Evolutionary conservation across 2,888 invertebrate genomes (phyloP), one percentile per base, ranked within the genome.

Genomic region (Parascotia fuliginaria): DNA sequence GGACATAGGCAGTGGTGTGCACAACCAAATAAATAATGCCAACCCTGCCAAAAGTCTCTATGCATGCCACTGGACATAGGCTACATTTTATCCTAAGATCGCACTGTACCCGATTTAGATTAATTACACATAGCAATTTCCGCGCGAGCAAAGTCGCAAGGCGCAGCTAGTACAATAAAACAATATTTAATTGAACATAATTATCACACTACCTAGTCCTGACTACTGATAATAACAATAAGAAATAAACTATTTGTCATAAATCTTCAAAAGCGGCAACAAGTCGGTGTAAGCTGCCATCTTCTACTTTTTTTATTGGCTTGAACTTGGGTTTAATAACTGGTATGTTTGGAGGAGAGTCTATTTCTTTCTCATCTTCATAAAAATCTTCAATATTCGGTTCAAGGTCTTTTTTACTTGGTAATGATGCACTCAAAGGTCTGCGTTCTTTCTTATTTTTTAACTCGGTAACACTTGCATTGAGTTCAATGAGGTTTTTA

Each of bases 361-460:
- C 92, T 34, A 52, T 48, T 52, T 85, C 85, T 37, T 70, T 73
- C n/a, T 81, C 79, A 42, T 87, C 81, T 62, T 85, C 75, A 44
- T 74, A 87, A 57, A 92, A 92, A 53, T 92, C 92, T 61, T 92
- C 89, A 50, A 92, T 85, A 45, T 86, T 85, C 5, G 92, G 92
- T 61, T 92, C 92, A 0, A 88, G 52, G 54, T 92, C 92, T 56
- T 74, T 83, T 66, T 86, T 89, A 1, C 54, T 11, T n/a, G 69
- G 55, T n/a, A 44, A 52, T 0, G 58, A 59, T 40, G 60, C 50
- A 31, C 42, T 79, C 6, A 70, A 27, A 0, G 75, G 48, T 55
- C 68, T 75, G 55, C 66, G 83, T 1, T 78, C 81, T 38, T 75
- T 83, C 49, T 67, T 85, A 22, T 52, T 75, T 69, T 80, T 85